These are phyloP conservation scores for Tenthredo notha DNA, from an alignment of 2,888 invertebrate genomes.

Conservation along the genomic window DNA sequence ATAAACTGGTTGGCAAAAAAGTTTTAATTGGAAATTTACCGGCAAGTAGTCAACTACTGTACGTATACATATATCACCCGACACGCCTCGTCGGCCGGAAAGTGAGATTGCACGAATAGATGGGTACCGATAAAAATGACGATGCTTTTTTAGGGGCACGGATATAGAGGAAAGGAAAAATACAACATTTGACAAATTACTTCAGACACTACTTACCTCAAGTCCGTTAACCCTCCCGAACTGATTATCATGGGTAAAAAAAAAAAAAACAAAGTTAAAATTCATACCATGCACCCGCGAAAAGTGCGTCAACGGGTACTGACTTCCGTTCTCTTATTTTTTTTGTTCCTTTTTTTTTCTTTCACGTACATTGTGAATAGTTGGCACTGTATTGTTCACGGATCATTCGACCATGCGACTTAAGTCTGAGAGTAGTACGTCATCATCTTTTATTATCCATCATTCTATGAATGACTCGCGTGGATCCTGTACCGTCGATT, in stretches of 20 bases:
- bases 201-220: background rate
- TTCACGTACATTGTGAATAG: background rate
- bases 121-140: slow-evolving; percentile 33
- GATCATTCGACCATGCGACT: background rate
- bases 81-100: slow-evolving; percentile 28
- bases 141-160: background rate
- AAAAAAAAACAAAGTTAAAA: too few relatives aligned
- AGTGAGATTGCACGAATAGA: slow-evolving; percentile 34
- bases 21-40: slow-evolving; percentile 51
- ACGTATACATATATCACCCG: slow-evolving; percentile 14
- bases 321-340: background rate
- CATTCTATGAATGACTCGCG: slow-evolving; percentile 22
- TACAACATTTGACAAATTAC: background rate
- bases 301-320: background rate
- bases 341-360: background rate
- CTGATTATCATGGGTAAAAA: background rate
- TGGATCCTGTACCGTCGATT: background rate
- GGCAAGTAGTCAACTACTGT: slow-evolving; percentile 10
- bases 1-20: slow-evolving; percentile 48
- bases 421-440: slow-evolving; percentile 4
- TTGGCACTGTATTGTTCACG: background rate
- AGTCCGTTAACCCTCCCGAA: slow-evolving; percentile 10
- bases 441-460: slow-evolving; percentile 32
- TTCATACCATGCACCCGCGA: background rate
- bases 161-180: slow-evolving; percentile 1